phyloP scores from a whole-genome alignment of 2,888 invertebrate species.

The Panorpa germanica region DNA sequence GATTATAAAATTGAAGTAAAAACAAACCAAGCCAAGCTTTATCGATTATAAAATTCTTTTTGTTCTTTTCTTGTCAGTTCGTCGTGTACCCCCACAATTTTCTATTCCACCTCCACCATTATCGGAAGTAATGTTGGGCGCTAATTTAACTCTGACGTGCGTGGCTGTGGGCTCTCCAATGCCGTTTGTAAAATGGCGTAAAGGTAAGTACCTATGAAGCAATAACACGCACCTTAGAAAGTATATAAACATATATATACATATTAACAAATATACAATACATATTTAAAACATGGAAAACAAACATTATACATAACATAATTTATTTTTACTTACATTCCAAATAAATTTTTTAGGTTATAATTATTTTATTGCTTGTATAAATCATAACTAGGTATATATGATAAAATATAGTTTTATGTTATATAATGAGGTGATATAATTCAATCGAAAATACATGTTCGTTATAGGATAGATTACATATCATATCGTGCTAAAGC shows the following conservation, averaged over 20 bases:
- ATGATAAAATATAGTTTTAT: neutral
- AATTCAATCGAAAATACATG: too few species aligned
- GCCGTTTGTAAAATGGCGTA: slow-evolving; percentile 91
- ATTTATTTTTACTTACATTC: too few species aligned
- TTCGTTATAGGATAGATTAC: too few species aligned
- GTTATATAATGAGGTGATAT: too few species aligned
- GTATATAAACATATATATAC: neutral
- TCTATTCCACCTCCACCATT: slow-evolving; percentile 74
- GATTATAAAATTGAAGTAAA: slow-evolving; percentile 2
- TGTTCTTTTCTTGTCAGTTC: slow-evolving; percentile 41
- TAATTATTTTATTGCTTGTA: neutral
- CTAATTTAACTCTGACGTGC: slow-evolving; percentile 82
- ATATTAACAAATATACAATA: neutral
- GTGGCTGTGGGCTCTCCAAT: slow-evolving; percentile 96
- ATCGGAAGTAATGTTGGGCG: slow-evolving; percentile 82
- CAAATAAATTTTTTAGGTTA: too few species aligned
- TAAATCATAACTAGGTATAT: neutral
- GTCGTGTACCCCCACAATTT: slow-evolving; percentile 89
- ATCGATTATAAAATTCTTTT: too few species aligned
- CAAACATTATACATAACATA: too few species aligned
- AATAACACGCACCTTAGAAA: too few species aligned
- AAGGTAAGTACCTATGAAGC: slow-evolving; percentile 30
- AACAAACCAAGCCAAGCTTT: too few species aligned
- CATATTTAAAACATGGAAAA: too few species aligned
- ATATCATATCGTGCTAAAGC: too few species aligned